phyloP scores from a whole-genome alignment of 2,888 invertebrate species.

The Tetramorium bicarinatum region DNA sequence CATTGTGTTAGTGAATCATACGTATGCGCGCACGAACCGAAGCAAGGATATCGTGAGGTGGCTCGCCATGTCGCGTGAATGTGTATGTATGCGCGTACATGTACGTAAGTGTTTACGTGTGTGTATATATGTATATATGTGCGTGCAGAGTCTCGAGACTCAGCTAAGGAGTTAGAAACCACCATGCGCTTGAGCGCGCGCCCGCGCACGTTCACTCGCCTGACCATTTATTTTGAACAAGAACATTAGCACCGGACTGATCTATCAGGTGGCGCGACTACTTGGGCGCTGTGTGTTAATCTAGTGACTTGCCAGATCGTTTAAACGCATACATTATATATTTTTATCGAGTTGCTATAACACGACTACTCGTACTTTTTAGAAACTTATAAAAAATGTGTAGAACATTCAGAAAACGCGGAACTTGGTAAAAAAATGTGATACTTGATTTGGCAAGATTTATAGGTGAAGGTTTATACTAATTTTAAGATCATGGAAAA shows the following conservation, averaged over 20 bases:
- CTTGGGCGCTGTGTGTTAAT: conserved; percentile 50
- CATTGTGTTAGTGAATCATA: conserved; percentile 64
- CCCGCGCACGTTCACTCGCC: conserved; percentile 61
- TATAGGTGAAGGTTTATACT: neutral
- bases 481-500: conserved; percentile 3
- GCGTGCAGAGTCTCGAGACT: conserved; percentile 64
- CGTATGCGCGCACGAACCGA: conserved; percentile 58
- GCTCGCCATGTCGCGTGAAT: conserved; percentile 30
- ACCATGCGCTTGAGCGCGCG: conserved; percentile 60
- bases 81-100: conserved; percentile 37
- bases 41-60: conserved; percentile 45
- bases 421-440: neutral
- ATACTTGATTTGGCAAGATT: neutral
- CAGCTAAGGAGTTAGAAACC: conserved; percentile 78
- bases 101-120: conserved; percentile 43
- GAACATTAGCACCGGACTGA: conserved; percentile 67
- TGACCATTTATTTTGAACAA: conserved; percentile 79
- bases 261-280: conserved; percentile 77
- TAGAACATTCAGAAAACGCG: neutral
- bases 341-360: neutral
- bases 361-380: neutral
- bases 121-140: neutral
- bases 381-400: neutral
- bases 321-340: conserved; percentile 18
- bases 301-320: conserved; percentile 39